Evolutionary conservation across 2,797 vertebrate genomes (phyloP).

Genomic region (Mus caroli): DNA sequence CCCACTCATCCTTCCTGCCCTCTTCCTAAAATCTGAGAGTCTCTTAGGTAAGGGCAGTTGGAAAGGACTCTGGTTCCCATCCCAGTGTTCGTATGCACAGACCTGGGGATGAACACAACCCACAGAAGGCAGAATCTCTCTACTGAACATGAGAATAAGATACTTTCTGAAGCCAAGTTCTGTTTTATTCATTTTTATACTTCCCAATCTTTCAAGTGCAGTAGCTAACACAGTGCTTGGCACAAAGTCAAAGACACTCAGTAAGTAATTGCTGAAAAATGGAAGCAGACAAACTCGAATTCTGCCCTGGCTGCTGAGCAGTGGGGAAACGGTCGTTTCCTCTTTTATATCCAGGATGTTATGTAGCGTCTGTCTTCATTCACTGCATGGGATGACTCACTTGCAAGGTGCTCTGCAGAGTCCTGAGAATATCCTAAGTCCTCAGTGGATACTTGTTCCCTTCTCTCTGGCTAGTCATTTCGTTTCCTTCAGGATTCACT

Average conservation of each 20-base stretch:
- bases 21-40: neutral
- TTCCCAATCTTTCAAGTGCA: neutral
- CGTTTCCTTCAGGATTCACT: slow-evolving; percentile 3
- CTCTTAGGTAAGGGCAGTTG: neutral
- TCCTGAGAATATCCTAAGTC: neutral
- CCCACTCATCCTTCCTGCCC: neutral
- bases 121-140: neutral
- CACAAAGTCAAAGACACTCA: neutral
- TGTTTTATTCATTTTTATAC: slow-evolving; percentile 36
- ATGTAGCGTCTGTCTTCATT: neutral
- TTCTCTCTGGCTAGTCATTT: neutral
- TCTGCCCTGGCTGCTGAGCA: neutral
- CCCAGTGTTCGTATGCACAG: neutral
- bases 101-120: neutral
- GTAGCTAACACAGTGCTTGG: neutral
- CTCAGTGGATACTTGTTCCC: neutral
- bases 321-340: neutral
- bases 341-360: neutral
- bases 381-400: neutral
- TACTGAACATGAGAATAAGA: neutral
- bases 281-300: neutral
- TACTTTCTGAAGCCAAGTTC: neutral
- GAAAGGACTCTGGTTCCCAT: neutral
- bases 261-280: slow-evolving; percentile 11
- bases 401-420: neutral